Evolutionary conservation across 2,888 invertebrate genomes (phyloP).

Genomic region (Trachelus troglodyta): DNA sequence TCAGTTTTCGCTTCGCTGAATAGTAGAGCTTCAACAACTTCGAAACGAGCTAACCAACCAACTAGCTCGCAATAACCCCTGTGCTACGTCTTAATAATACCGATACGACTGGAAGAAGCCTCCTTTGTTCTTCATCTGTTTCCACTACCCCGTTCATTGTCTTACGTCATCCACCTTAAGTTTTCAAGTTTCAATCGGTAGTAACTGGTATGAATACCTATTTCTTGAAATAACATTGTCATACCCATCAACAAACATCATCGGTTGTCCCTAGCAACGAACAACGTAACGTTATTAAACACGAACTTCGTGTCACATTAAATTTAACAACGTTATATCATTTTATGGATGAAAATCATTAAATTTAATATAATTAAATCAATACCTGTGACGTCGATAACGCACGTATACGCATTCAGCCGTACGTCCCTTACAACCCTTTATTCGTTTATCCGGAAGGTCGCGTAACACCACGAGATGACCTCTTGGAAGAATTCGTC

Average conservation of each 20-base stretch:
- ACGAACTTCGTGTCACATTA: not conserved
- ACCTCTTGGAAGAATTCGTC: not conserved
- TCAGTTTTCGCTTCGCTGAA: slow-evolving; percentile 15
- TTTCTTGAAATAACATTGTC: not conserved
- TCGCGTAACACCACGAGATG: not conserved
- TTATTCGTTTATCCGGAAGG: not conserved
- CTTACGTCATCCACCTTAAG: not conserved
- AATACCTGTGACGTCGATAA: not conserved
- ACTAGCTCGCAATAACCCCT: slow-evolving; percentile 49
- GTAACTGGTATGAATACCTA: not conserved
- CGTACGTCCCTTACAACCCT: not conserved
- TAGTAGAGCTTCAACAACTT: slow-evolving; percentile 45
- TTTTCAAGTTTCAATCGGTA: not conserved
- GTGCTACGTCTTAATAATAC: slow-evolving; percentile 40
- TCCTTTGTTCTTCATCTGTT: not conserved
- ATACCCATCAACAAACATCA: not conserved
- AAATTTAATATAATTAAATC: not conserved
- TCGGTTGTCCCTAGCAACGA: not conserved
- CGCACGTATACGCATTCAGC: not conserved
- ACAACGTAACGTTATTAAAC: not conserved
- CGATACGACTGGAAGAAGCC: slow-evolving; percentile 6
- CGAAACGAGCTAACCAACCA: slow-evolving; percentile 50
- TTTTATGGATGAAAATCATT: not conserved
- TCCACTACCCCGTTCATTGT: not conserved
- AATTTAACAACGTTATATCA: not conserved